Evolutionary conservation across 2,888 invertebrate genomes (phyloP).

Genomic region (Agelastica alni): DNA sequence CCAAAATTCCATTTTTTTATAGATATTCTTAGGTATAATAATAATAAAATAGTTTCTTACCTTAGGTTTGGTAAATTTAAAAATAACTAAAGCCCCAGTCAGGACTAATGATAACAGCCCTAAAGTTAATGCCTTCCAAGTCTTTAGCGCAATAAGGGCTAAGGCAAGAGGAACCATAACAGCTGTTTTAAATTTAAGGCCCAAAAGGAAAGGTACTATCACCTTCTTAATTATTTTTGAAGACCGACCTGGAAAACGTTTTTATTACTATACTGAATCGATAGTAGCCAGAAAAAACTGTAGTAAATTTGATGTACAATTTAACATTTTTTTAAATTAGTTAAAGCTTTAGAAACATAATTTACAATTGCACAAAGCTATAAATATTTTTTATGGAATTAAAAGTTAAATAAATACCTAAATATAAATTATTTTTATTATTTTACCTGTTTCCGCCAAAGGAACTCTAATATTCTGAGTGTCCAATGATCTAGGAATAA

Average conservation of each 20-base stretch:
- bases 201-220: conserved; percentile 81
- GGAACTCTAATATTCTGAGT: conserved; percentile 74
- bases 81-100: conserved; percentile 83
- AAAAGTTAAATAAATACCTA: no score
- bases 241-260: conserved; percentile 69
- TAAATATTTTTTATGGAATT: no score
- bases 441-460: conserved; percentile 63
- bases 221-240: conserved; percentile 77
- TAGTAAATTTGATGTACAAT: no score
- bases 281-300: no score
- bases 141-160: conserved; percentile 82
- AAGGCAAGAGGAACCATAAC: conserved; percentile 80
- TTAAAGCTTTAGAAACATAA: no score
- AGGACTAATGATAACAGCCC: conserved; percentile 82
- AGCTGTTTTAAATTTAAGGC: conserved; percentile 84
- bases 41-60: no score
- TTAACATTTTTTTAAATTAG: no score
- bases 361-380: no score
- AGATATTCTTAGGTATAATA: no score
- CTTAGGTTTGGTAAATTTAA: conserved; percentile 86
- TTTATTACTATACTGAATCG: no score
- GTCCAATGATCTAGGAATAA: conserved; percentile 68
- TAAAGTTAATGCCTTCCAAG: conserved; percentile 87
- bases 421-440: no score
- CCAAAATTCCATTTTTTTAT: no score